Evolutionary conservation across 2,888 invertebrate species (phyloP).

Genomic region (Hyppa rectilinea): DNA sequence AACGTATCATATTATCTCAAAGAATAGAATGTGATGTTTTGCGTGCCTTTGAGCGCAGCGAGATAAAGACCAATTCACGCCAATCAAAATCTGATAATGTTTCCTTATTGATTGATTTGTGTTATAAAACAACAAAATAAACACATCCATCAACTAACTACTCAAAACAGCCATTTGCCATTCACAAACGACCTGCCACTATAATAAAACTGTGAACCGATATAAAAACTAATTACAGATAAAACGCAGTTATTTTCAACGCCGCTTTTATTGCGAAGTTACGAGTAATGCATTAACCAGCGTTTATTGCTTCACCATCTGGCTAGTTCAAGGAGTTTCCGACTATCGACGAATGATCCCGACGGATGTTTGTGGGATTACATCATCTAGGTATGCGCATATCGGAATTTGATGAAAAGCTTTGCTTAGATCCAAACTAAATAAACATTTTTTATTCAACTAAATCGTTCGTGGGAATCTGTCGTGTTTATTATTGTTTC

Average conservation of each 20-base stretch:
- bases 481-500: slow-evolving; percentile 1
- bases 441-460: background rate
- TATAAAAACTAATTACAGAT: slow-evolving; percentile 47
- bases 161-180: slow-evolving; percentile 6
- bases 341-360: slow-evolving; percentile 38
- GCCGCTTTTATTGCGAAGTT: slow-evolving; percentile 54
- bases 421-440: slow-evolving; percentile 1
- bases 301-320: slow-evolving; percentile 60
- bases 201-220: slow-evolving; percentile 42
- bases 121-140: slow-evolving; percentile 30
- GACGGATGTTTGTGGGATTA: slow-evolving; percentile 37
- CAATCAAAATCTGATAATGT: background rate
- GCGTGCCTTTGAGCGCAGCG: background rate
- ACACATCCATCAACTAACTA: slow-evolving; percentile 33
- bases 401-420: slow-evolving; percentile 16
- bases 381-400: slow-evolving; percentile 24
- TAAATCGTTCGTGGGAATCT: background rate
- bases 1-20: too few species aligned
- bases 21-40: background rate
- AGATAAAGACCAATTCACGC: background rate
- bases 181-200: slow-evolving; percentile 43
- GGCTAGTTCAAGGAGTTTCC: slow-evolving; percentile 62
- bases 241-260: slow-evolving; percentile 48
- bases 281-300: slow-evolving; percentile 53
- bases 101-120: slow-evolving; percentile 24